phyloP scores from a whole-genome alignment of 2,888 invertebrate genomes.

The Euzophera pinguis region DNA sequence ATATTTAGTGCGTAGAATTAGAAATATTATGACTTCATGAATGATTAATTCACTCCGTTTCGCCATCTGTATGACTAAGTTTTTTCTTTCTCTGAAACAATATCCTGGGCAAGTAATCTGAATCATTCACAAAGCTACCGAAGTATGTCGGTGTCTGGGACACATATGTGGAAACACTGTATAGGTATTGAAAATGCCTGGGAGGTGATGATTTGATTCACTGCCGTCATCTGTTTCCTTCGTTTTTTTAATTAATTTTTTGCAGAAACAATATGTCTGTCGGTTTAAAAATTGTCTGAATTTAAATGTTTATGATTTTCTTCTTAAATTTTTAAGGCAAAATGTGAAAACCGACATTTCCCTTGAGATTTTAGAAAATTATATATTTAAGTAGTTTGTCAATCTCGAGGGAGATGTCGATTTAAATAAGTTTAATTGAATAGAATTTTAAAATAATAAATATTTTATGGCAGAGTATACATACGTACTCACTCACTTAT shows the following conservation, averaged over 20 bases:
- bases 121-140: slow-evolving; percentile 50
- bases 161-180: slow-evolving; percentile 37
- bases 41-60: slow-evolving; percentile 1
- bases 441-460: no score
- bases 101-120: slow-evolving; percentile 12
- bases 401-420: no score
- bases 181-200: slow-evolving; percentile 36
- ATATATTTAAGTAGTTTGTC: no score
- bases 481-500: no score
- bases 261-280: not conserved
- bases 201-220: slow-evolving; percentile 38
- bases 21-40: not conserved
- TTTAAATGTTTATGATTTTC: not conserved
- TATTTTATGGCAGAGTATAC: no score
- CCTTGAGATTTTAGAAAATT: no score
- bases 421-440: no score
- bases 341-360: no score
- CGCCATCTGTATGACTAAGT: slow-evolving; percentile 1
- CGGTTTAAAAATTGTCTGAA: not conserved
- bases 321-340: no score
- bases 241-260: not conserved
- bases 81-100: slow-evolving; percentile 15
- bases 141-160: slow-evolving; percentile 30
- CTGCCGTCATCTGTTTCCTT: slow-evolving; percentile 17
- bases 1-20: not conserved